Evolutionary conservation across 2,888 invertebrate species (phyloP), one percentile per base, ranked within the genome.

Genomic region (Dolichomitus sp.): DNA sequence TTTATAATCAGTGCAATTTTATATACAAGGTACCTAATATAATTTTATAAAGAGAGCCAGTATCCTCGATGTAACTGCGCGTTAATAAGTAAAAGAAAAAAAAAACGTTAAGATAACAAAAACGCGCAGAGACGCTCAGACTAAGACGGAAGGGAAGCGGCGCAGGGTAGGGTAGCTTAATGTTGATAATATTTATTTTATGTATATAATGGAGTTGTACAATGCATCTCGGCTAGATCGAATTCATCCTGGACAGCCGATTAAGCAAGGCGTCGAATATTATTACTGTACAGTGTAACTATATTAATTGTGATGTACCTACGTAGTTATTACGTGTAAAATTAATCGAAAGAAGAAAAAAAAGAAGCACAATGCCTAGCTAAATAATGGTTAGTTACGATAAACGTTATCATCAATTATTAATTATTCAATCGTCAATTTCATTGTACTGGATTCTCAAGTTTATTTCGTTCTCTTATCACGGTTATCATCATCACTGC

Each of bases 171-270:
- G 87, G 90, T 92, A 93, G 92, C 89, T 92, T 93, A 93, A 93
- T 93, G 91, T 92, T 92, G 90, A 93, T 93, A 92, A 92, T 93
- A 92, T 93, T 93, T 93, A 93, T 93, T 93, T 93, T 89, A 92
- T 93, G 92, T 93, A 93, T 92, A 93, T 93, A 89, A 91, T 89
- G 90, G 89, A 92, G 90, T 92, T 92, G 91, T 92, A 92, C 89
- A 90, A 91, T 91, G 90, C 86, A 85, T 87, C 83, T 87, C 89
- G 88, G 88, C 86, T 87, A 81, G 87, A 87, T 83, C 52, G 74
- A 83, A 80, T 79, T 84, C 63, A 83, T 73, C 72, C 76, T 45
- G 54, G 52, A 69, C 19, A 12, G 66, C 68, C 50, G 19, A 65
- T 14, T 27, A 69, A 9, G 69, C 30, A 70, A 79, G 80, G 59